These are phyloP conservation scores for Strigamia crassipes DNA, from an alignment of 2,888 invertebrate genomes.

Conservation along the genomic window DNA sequence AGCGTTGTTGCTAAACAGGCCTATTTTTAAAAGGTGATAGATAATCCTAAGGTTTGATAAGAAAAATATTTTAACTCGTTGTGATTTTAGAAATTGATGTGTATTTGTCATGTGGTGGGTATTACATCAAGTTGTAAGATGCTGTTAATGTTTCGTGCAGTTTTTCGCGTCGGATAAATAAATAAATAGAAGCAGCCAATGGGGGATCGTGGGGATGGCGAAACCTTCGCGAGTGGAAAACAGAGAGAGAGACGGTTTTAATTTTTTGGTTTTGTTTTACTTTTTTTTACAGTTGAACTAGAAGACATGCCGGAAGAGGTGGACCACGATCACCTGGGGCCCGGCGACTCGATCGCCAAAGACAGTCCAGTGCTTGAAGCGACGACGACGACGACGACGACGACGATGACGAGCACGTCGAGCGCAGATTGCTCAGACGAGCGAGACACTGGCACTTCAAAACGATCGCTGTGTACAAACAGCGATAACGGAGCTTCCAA, in stretches of 20 bases:
- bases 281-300: slow-evolving; percentile 58
- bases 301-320: slow-evolving; percentile 54
- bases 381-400: slow-evolving; percentile 33
- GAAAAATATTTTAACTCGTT: background rate
- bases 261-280: slow-evolving; percentile 45
- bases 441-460: slow-evolving; percentile 41
- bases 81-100: no score
- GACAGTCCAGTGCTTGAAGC: slow-evolving; percentile 47
- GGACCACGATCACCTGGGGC: slow-evolving; percentile 51
- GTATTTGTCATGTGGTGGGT: background rate
- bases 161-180: slow-evolving; percentile 46
- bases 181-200: slow-evolving; percentile 13
- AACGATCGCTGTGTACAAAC: slow-evolving; percentile 27
- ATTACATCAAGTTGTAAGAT: background rate
- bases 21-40: slow-evolving; percentile 1
- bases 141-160: background rate
- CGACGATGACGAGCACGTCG: background rate
- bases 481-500: slow-evolving; percentile 46
- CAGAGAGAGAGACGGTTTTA: slow-evolving; percentile 1
- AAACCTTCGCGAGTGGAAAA: background rate
- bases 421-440: slow-evolving; percentile 45
- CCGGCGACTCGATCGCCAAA: slow-evolving; percentile 49
- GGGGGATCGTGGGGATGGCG: background rate
- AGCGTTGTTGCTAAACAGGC: background rate
- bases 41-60: background rate